Base-by-base conservation (phyloP, 2,888 invertebrate species). In the Thecocarcelia acutangulata region DNA sequence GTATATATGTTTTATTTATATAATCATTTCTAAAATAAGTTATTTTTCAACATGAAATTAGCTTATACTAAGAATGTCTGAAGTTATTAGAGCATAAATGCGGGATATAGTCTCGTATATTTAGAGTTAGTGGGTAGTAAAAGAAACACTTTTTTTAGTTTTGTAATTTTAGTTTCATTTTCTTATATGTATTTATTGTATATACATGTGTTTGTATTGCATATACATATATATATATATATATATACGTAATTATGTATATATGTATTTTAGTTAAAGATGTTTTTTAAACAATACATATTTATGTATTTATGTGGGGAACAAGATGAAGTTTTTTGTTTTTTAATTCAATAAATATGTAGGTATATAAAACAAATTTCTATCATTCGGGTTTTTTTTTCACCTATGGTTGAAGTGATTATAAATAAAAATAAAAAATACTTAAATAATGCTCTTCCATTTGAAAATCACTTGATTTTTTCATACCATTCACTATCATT, bases 101-200 rank as follows among this genome's bases (percentile, higher is more conserved):
- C 78, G 64, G 70, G 70, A 72, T 72, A 78, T 64, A 78, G 78
- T 78, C 72, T 78, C 64, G 42, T 72, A 72, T 59, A 46, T 74
- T 46, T 44, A 52, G 13, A 61, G 59, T 69, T 68, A 61, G 33
- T 76, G 58, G 63, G 42, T 64, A 50, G 64, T 48, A 58, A 42
- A 58, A 58, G 50, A 72, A 78, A 78, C 42, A 24, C 72, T 42
- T 72, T 42, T 46, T 70, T 21, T 56, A 46, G 33, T 28, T 37
- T 64, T 56, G 15, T 64, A 46, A 9, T 58, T 58, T 56, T 21
- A 56, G 46, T 46, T 69, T 2, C n/a, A 28, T 69, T 40, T 66
- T 24, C 13, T 56, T 24, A 6, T 40, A 24, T 33, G 28, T 44
- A 46, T 17, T 17, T 28, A 17, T 44, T 12, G 5, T 40, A 40